Conservation (phyloP, 2,888 invertebrate species). For the Tipula unca region DNA sequence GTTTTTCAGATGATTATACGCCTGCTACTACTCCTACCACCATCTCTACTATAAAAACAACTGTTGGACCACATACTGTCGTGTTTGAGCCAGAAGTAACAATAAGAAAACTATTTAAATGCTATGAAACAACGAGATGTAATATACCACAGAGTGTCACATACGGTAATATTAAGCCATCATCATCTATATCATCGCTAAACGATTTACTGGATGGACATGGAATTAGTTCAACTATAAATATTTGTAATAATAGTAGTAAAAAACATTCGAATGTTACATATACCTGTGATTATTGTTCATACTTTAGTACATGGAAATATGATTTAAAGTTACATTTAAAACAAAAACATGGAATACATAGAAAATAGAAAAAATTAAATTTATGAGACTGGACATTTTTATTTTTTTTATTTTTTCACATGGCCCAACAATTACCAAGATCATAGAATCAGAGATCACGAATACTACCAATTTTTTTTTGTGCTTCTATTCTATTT, state of each 20-base stretch:
- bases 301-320: slow-evolving; percentile 41
- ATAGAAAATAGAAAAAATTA: slow-evolving; percentile 33
- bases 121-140: slow-evolving; percentile 28
- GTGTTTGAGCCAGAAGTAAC: slow-evolving; percentile 39
- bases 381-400: slow-evolving; percentile 29
- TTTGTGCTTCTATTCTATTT: background rate
- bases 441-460: background rate
- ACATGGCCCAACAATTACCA: background rate
- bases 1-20: slow-evolving; percentile 44
- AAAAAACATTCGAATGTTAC: slow-evolving; percentile 22
- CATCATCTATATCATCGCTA: background rate
- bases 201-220: background rate
- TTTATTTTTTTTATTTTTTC: slow-evolving; percentile 20
- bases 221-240: background rate
- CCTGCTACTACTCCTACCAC: slow-evolving; percentile 28
- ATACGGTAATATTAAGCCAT: background rate
- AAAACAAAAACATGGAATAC: slow-evolving; percentile 42
- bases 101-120: slow-evolving; percentile 40
- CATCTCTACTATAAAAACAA: slow-evolving; percentile 22
- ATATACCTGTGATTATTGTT: slow-evolving; percentile 40
- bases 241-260: background rate
- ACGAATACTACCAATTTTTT: background rate
- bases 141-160: background rate
- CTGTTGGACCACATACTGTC: slow-evolving; percentile 21
- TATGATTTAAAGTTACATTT: slow-evolving; percentile 42